phyloP scores from a whole-genome alignment of 2,888 invertebrate species.

The Tenodera sinensis region DNA sequence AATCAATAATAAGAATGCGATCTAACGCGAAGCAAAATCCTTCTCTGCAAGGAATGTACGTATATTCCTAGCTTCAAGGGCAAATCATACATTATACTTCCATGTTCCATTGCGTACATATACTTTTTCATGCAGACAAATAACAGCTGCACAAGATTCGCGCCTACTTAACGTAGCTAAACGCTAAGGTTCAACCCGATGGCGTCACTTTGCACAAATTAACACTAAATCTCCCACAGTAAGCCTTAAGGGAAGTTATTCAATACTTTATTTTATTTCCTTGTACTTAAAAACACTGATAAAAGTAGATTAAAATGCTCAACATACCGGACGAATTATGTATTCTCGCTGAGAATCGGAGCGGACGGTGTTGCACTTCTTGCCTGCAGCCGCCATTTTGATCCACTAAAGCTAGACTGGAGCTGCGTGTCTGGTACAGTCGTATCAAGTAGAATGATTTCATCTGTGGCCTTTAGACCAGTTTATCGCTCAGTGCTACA shows the following conservation, averaged over 20 bases:
- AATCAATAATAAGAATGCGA: slow-evolving; percentile 15
- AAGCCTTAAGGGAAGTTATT: not conserved
- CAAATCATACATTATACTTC: not conserved
- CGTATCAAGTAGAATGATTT: not conserved
- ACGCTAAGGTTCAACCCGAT: not conserved
- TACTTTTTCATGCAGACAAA: not conserved
- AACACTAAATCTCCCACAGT: not conserved
- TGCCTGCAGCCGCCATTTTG: slow-evolving; percentile 32
- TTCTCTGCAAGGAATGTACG: not conserved
- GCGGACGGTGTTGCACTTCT: slow-evolving; percentile 26
- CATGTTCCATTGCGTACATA: not conserved
- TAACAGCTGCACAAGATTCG: not conserved
- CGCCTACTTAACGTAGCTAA: not conserved
- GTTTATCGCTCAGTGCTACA: not conserved
- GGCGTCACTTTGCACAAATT: slow-evolving; percentile 5
- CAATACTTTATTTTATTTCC: not conserved
- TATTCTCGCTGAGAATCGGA: slow-evolving; percentile 32
- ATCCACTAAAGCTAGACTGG: slow-evolving; percentile 5
- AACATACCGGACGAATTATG: slow-evolving; percentile 33
- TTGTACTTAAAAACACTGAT: not conserved
- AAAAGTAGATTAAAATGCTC: not conserved
- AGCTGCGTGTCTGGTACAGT: slow-evolving; percentile 11
- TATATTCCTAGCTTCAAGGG: not conserved
- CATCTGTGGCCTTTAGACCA: not conserved
- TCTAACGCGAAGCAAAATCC: not conserved